These are phyloP conservation scores for Falco concolor DNA, from an alignment of 2,797 vertebrate species.

Conservation along the genomic window DNA sequence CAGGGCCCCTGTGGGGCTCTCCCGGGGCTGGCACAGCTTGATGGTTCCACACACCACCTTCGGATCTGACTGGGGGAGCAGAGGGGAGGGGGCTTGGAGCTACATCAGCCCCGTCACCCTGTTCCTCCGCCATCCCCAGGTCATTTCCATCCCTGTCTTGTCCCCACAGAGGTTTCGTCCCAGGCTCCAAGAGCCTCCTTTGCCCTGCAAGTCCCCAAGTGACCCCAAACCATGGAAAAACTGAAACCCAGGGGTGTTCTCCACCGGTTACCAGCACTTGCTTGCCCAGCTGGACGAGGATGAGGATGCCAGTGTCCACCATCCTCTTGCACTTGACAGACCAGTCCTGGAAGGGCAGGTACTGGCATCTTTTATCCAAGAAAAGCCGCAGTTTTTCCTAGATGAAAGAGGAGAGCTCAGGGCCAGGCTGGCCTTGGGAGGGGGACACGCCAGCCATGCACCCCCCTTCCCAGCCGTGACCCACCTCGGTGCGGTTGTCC, in stretches of 20 bases:
- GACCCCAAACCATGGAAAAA: background rate
- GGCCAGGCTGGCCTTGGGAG: background rate
- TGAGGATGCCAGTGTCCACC: slow-evolving; percentile 83
- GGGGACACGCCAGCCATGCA: accelerated
- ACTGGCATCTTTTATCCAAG: slow-evolving; percentile 87
- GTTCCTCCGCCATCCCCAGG: too few relatives aligned
- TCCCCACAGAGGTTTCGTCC: background rate
- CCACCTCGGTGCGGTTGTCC: slow-evolving; percentile 87
- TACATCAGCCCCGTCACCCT: background rate
- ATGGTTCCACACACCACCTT: slow-evolving; percentile 81
- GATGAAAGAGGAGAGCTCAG: background rate
- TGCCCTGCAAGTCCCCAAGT: background rate
- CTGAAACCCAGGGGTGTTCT: accelerated
- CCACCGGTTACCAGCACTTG: slow-evolving; percentile 83
- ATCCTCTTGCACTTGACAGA: slow-evolving; percentile 83
- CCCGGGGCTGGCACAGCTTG: slow-evolving; percentile 77
- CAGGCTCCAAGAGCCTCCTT: background rate
- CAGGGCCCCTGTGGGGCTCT: slow-evolving; percentile 71
- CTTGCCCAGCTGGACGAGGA: slow-evolving; percentile 83
- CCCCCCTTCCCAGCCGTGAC: background rate
- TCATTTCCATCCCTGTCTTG: background rate
- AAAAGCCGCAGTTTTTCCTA: slow-evolving; percentile 82
- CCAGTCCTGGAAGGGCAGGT: slow-evolving; percentile 80
- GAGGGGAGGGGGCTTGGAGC: background rate
- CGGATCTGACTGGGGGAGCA: slow-evolving; percentile 73